A percentile compares a stretch with the other conserved stretches of the same genome.
Evolutionary conservation across 1,140 invertebrate species (phyloP).

Genomic region (Elymnias hypermnestra): DNA sequence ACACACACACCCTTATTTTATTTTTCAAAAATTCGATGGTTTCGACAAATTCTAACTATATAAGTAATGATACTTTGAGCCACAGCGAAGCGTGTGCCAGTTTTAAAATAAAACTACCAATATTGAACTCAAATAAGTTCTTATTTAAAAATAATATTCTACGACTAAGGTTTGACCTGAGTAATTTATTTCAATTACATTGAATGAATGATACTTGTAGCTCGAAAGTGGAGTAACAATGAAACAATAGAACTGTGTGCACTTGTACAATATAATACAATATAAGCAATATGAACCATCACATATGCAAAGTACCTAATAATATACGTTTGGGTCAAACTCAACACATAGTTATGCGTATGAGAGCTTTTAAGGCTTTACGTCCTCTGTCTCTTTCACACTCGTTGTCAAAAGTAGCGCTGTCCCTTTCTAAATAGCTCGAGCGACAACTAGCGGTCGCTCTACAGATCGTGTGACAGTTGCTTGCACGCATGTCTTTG

Average conservation of each 20-base stretch:
- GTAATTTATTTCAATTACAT: neutral
- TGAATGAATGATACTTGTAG: neutral
- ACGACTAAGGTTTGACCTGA: neutral
- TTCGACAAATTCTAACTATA: too few relatives aligned
- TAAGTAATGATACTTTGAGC: too few relatives aligned
- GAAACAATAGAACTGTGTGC: constrained; percentile 11
- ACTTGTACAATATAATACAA: neutral
- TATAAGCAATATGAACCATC: constrained; percentile 14
- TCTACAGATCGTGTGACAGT: constrained; percentile 55
- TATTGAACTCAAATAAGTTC: too few relatives aligned
- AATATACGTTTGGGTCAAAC: constrained; percentile 13
- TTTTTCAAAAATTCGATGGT: too few relatives aligned
- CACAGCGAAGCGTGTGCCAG: too few relatives aligned
- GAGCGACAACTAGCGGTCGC: too few relatives aligned
- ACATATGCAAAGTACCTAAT: constrained; percentile 9
- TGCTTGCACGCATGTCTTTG: constrained; percentile 46
- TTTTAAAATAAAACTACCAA: too few relatives aligned
- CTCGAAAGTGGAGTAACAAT: constrained; percentile 15
- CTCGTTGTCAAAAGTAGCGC: constrained; percentile 17
- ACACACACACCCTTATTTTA: too few relatives aligned
- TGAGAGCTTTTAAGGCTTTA: constrained; percentile 60
- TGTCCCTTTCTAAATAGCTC: constrained; percentile 28
- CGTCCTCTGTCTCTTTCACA: constrained; percentile 30
- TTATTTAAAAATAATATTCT: too few relatives aligned
- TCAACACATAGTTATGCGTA: constrained; percentile 15